Base-by-base conservation (phyloP, 2,797 vertebrate genomes). In the Chromis chromis region DNA sequence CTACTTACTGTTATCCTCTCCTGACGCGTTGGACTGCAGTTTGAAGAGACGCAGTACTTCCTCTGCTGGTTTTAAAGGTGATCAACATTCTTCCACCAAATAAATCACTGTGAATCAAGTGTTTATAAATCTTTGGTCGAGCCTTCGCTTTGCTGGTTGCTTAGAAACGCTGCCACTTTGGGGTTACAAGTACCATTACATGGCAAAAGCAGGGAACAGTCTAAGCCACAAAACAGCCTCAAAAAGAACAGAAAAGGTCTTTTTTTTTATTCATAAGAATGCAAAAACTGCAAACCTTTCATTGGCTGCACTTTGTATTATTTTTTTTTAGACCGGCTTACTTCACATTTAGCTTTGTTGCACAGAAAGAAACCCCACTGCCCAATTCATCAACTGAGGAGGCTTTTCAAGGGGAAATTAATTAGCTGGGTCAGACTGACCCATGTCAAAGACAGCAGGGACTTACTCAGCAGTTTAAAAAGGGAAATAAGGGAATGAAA, bases 141-240 rank as follows among this genome's bases (percentile, higher is more conserved):
- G 94, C 94, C 95, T 93, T 96, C 94, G 96, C 94, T 94, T 94
- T 91, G 88, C 93, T 70, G 88, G 98, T 98, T 98, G 96, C 98
- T 95, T 95, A 80, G 97, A 94, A 94, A 98, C 96, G 62, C 80
- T 52, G 83, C 91, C 77, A 92, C 89, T 95, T 94, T 93, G 89
- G 82, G 90, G 84, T 89, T 86, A 93, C 89, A 90, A 93, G 91
- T 88, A 82, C 92, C 83, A 87, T 91, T 90, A 91, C 90, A 85
- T 74, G 68, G 49, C 60, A 49, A 36, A 57, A 65, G 53, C 90
- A 86, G 87, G 89, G 83, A 91, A 84, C 36, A 49, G 33, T 66
- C 67, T 24, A 12, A 78, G 62, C 33, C 64, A 73, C 67, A 69
- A 70, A 76, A 44, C 27, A 50, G 56, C 49, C 69, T 61, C 25